Base-by-base conservation (phyloP, 2,797 vertebrate species). In the Oreochromis mossambicus region DNA sequence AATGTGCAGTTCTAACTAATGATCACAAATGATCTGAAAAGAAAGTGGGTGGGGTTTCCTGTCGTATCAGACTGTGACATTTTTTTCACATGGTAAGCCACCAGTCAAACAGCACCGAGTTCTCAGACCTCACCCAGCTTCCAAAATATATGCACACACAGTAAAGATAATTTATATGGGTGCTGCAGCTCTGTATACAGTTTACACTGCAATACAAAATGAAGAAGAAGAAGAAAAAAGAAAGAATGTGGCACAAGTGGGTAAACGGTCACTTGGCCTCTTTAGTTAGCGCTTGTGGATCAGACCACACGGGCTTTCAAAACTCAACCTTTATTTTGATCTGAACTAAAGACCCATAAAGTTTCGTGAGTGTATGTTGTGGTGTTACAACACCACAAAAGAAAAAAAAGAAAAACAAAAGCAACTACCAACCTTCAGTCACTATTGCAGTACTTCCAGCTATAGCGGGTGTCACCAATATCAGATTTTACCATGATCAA, bases 11-110 rank as follows among this genome's bases (percentile, higher is more conserved):
- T 29, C 38, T 15, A 17, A 56, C 29, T 4, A 15, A 19, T 36
- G 24, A 26, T 81, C 4, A 50, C 8, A 77, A 52, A 36, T 1
- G 5, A 17, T 26, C 29, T 19, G 52, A 26, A 41, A 21, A 26
- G 8, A n/a, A 76, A 51, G 43, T 5, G 81, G 91, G 90, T 87
- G 78, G 82, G 52, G 92, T 86, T 94, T 95, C 92, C 94, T 90
- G 90, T 91, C 48, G 48, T 24, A 84, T 51, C 2, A 4, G 80
- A 77, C 70, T 26, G 58, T 38, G 81, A 54, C 3, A 61, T 46
- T 38, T 24, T 68, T n/a, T 61, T 7, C n/a, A 32, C 34, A 54
- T 15, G 29, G 51, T 77, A 29, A 79, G 68, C 48, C 73, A 77
- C n/a, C 46, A 14, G 29, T 4, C 3, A 66, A 8, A 77, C 12